Evolutionary conservation across 30 jellyfish, hydroid and myxozoan genomes (phyloP), one percentile per base, ranked within the genome.

Genomic region (Mastigias papua): DNA sequence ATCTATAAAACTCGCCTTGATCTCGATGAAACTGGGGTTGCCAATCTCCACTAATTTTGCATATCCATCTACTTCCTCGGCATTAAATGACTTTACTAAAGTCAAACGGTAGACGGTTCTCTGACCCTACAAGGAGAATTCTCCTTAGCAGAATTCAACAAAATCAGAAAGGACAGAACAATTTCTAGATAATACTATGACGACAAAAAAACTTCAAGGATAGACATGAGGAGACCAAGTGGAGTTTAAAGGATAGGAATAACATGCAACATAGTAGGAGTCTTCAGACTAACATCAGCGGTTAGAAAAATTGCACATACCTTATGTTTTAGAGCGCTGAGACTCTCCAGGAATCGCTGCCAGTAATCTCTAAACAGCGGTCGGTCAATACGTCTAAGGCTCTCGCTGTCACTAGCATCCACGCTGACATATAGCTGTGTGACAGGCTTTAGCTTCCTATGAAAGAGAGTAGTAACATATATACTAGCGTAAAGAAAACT

Each of bases 401-500:
- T 82, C 23, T 96, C 99, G 65, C 84, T 89, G 60, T 97, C 93
- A 46, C 98, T 87, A n/a, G 99, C 99, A 67, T 96, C 99, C 31
- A 96, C 97, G 66, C 99, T 96, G 63, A 96, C 99, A 51, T 96
- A 96, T 21, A 96, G 94, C 70, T 96, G 99, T 1, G 99, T 96
- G 62, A 92, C 99, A 17, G 99, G 99, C 51, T 85, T 79, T 48
- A 96, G 76, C 28, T 66, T 69, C 37, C 99, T 96, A n/a, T n/a
- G n/a, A n/a, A n/a, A n/a, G n/a, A n/a, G n/a, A n/a, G n/a, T n/a
- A n/a, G n/a, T n/a, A n/a, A n/a, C n/a, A n/a, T n/a, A n/a, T n/a
- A n/a, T n/a, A n/a, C n/a, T n/a, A n/a, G n/a, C n/a, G n/a, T n/a
- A n/a, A n/a, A n/a, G n/a, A n/a, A n/a, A n/a, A n/a, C n/a, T n/a